phyloP scores from a whole-genome alignment of 2,888 invertebrate species.

The Portevinia maculata region DNA sequence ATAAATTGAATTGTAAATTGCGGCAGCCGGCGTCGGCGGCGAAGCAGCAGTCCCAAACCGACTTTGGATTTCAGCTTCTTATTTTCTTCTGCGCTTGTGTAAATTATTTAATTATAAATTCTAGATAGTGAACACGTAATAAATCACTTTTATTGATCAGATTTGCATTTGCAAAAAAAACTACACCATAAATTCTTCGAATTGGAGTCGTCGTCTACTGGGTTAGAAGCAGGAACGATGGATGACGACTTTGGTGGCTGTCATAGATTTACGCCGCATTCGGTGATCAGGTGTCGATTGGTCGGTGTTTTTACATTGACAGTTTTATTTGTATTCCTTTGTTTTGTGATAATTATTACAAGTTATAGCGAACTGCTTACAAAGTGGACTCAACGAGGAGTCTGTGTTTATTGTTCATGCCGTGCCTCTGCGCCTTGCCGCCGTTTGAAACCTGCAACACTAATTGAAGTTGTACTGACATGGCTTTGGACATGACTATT shows the following conservation, averaged over 20 bases:
- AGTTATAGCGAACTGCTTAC: conserved; percentile 21
- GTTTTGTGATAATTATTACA: conserved; percentile 54
- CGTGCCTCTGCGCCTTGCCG: too few relatives aligned
- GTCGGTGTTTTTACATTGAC: conserved; percentile 24
- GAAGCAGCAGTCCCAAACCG: conserved; percentile 12
- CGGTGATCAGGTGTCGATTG: conserved; percentile 55
- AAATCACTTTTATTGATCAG: conserved; percentile 72
- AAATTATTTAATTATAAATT: conserved; percentile 74
- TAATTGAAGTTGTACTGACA: conserved; percentile 63
- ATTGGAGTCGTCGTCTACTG: conserved; percentile 21
- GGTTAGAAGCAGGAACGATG: conserved; percentile 22
- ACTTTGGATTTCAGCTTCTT: conserved; percentile 30
- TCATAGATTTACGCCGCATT: conserved; percentile 48
- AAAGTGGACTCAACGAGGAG: conserved; percentile 63
- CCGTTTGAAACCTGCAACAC: conserved; percentile 19
- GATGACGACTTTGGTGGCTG: conserved; percentile 38
- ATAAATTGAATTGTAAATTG: conserved; percentile 72
- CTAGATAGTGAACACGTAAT: conserved; percentile 65
- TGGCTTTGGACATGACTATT: conserved; percentile 46
- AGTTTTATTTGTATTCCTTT: conserved; percentile 36
- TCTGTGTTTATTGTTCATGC: conserved; percentile 41
- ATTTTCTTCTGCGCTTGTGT: conserved; percentile 47
- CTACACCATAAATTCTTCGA: conserved; percentile 40
- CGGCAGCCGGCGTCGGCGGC: conserved; percentile 55
- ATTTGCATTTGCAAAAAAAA: conserved; percentile 60